phyloP scores from a whole-genome alignment of 92 coral and sea anemone genomes.

The Chrysogorgia sp. region DNA sequence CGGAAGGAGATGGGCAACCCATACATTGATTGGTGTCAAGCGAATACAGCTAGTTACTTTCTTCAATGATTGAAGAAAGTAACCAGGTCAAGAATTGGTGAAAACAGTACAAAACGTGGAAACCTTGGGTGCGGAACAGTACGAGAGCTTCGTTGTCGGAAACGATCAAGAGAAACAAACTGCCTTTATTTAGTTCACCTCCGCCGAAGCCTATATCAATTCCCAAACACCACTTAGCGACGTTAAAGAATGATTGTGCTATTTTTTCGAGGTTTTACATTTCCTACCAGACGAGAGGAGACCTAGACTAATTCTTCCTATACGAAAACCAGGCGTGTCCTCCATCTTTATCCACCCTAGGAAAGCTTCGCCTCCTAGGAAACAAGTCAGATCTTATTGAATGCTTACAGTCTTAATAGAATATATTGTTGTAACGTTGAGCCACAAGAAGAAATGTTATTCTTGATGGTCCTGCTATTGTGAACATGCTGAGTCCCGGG shows the following conservation, averaged over 20 bases:
- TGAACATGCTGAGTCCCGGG: constrained; percentile 7
- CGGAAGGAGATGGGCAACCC: no score
- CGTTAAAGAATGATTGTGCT: constrained; percentile 54
- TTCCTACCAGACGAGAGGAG: constrained; percentile 56
- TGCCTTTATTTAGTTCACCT: constrained; percentile 45
- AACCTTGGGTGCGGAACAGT: no score
- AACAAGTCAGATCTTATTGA: constrained; percentile 38
- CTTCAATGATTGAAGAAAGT: no score
- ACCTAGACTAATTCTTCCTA: constrained; percentile 53
- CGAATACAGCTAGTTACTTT: no score
- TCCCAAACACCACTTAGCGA: constrained; percentile 52
- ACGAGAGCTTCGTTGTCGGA: no score
- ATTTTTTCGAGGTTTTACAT: constrained; percentile 58
- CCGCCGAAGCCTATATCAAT: constrained; percentile 41
- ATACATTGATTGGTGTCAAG: no score
- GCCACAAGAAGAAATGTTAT: neutral
- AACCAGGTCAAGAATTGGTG: no score
- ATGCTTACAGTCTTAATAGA: constrained; percentile 18
- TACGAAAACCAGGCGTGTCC: constrained; percentile 62
- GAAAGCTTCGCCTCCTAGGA: constrained; percentile 29
- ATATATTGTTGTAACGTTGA: neutral
- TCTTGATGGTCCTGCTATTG: constrained; percentile 18
- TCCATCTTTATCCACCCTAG: constrained; percentile 52
- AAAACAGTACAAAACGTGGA: no score
- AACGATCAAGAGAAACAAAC: no score